A percentile compares a stretch with the other conserved stretches of the same genome.
Evolutionary conservation across 1,140 invertebrate genomes (phyloP).

Genomic region (Cryptotermes secundus): DNA sequence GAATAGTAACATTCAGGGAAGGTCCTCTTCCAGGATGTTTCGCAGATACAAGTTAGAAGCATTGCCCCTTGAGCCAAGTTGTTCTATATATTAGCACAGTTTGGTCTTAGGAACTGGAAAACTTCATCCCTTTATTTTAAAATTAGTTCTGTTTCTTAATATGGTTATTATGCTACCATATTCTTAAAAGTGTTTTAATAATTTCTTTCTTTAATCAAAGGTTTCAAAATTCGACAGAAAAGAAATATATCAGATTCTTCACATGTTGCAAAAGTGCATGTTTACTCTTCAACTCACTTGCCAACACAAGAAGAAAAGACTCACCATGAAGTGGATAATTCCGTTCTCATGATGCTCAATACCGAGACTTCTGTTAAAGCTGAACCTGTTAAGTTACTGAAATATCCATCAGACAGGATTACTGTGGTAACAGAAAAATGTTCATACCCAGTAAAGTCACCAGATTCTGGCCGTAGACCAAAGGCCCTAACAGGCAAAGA

Average conservation of each 20-base stretch:
- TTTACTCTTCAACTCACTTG: neutral
- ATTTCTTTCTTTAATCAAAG: neutral
- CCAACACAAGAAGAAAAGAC: neutral
- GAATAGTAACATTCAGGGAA: no score
- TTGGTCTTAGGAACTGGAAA: no score
- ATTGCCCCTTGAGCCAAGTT: no score
- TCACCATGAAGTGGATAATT: neutral
- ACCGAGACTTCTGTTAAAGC: neutral
- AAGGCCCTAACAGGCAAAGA: no score
- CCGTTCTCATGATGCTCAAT: neutral
- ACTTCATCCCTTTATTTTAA: no score
- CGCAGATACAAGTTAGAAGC: no score
- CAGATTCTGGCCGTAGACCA: neutral
- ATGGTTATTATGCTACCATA: no score
- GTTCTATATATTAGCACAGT: no score
- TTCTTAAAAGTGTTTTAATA: no score
- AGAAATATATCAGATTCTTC: neutral
- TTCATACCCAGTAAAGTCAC: neutral
- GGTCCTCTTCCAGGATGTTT: no score
- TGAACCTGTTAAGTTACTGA: neutral
- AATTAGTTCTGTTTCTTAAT: no score
- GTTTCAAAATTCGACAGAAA: neutral
- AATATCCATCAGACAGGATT: neutral
- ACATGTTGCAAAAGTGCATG: neutral
- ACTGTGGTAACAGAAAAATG: conserved; percentile 3